A percentile compares a stretch with the other conserved stretches of the same genome.
Conservation (phyloP, 1,140 invertebrate genomes). For the Steinernema feltiae region DNA sequence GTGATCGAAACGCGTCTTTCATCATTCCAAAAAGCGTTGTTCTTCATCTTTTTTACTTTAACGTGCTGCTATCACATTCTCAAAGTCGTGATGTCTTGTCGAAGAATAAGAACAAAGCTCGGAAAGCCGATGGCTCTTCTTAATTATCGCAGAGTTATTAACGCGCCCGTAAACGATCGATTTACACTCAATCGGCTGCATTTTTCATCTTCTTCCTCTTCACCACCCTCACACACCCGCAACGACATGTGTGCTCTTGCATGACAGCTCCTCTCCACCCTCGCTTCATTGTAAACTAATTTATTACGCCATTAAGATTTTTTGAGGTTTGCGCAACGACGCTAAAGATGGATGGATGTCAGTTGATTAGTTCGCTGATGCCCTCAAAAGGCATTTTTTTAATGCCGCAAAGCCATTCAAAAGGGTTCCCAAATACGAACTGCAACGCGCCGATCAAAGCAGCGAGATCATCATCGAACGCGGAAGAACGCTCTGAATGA, state of each 20-base stretch:
- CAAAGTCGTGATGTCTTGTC: too few species aligned
- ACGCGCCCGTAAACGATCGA: too few species aligned
- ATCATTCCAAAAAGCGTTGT: too few species aligned
- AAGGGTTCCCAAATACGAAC: not conserved
- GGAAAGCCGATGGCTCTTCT: too few species aligned
- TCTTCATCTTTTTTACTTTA: too few species aligned
- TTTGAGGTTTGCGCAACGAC: constrained; percentile 15
- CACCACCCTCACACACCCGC: not conserved
- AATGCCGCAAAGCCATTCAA: not conserved
- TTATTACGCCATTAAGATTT: constrained; percentile 13
- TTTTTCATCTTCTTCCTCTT: not conserved
- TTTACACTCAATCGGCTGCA: not conserved
- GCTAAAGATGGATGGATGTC: not conserved
- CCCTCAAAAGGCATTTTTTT: not conserved
- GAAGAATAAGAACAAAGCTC: too few species aligned
- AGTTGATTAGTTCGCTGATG: not conserved
- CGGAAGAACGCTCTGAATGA: too few species aligned
- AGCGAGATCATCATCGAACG: not conserved
- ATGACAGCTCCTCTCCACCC: constrained; percentile 6
- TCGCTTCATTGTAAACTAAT: constrained; percentile 14
- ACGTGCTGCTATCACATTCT: too few species aligned
- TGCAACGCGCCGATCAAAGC: not conserved
- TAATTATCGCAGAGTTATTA: too few species aligned
- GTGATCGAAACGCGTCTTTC: too few species aligned
- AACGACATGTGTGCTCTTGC: not conserved